Evolutionary conservation across 2,113 vertebrate genomes (phyloP).

Genomic region (Rhinichthys klamathensis): DNA sequence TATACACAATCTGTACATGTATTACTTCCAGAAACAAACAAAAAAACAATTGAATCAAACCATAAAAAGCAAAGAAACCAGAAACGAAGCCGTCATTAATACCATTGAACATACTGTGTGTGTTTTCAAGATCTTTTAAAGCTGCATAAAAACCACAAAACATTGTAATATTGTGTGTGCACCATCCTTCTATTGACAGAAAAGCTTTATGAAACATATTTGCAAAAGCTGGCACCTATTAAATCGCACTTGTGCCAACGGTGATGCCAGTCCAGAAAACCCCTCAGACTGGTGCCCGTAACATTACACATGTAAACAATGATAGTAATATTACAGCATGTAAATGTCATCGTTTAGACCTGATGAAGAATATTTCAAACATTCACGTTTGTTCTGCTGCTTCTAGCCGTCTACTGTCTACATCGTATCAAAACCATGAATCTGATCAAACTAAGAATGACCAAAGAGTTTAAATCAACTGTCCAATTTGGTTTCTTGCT

Average conservation of each 20-base stretch:
- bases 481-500: constrained; percentile 45
- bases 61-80: constrained; percentile 20
- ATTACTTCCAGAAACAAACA: constrained; percentile 48
- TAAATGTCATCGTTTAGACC: constrained; percentile 6
- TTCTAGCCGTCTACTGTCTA: neutral
- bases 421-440: constrained; percentile 26
- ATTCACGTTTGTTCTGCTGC: neutral
- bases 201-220: constrained; percentile 21
- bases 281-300: neutral
- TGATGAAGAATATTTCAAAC: constrained; percentile 6
- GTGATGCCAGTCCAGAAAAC: neutral
- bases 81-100: constrained; percentile 29
- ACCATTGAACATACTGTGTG: constrained; percentile 18
- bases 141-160: constrained; percentile 35
- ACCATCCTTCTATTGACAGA: neutral
- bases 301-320: constrained; percentile 32
- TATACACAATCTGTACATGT: constrained; percentile 53
- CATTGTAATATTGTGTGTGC: constrained; percentile 1
- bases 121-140: constrained; percentile 2
- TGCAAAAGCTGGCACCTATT: neutral
- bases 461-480: constrained; percentile 43
- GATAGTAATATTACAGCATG: constrained; percentile 23
- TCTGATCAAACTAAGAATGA: constrained; percentile 13
- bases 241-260: neutral
- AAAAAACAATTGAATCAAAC: constrained; percentile 21